Percentiles rank a stretch among this genome's conserved stretches.
These are phyloP conservation scores for Alectoris magna DNA, from an alignment of 2,797 vertebrate genomes.

Conservation along the genomic window DNA sequence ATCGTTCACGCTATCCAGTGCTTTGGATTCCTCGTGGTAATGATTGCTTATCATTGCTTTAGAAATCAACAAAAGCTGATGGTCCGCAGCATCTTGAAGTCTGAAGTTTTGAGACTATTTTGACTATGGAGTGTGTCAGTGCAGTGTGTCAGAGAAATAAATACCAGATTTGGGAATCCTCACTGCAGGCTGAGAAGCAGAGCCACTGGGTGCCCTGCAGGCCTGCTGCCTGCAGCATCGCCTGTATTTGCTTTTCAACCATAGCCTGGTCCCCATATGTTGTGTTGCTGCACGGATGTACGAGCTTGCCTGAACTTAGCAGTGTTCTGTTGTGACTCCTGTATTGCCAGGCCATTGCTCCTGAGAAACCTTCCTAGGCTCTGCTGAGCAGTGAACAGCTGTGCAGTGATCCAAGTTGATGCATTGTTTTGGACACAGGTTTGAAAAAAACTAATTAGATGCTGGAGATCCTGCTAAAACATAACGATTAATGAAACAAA, in stretches of 20 bases:
- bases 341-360: fast-evolving
- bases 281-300: neutral
- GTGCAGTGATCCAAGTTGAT: neutral
- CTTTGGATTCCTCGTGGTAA: fast-evolving
- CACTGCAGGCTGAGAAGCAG: neutral
- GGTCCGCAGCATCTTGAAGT: neutral
- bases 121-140: neutral
- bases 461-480: neutral
- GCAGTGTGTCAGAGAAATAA: neutral
- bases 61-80: neutral
- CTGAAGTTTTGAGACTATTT: neutral
- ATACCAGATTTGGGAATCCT: neutral
- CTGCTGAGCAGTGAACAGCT: neutral
- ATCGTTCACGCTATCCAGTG: neutral
- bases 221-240: neutral
- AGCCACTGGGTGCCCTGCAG: fast-evolving
- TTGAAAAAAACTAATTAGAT: neutral
- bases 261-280: neutral
- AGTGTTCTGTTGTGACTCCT: neutral
- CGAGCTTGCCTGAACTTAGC: neutral
- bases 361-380: neutral
- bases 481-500: neutral
- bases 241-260: fast-evolving
- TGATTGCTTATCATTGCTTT: neutral
- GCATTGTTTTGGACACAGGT: neutral